Conservation (phyloP, 2,888 invertebrate genomes). For the Netelia fuscicornis region DNA sequence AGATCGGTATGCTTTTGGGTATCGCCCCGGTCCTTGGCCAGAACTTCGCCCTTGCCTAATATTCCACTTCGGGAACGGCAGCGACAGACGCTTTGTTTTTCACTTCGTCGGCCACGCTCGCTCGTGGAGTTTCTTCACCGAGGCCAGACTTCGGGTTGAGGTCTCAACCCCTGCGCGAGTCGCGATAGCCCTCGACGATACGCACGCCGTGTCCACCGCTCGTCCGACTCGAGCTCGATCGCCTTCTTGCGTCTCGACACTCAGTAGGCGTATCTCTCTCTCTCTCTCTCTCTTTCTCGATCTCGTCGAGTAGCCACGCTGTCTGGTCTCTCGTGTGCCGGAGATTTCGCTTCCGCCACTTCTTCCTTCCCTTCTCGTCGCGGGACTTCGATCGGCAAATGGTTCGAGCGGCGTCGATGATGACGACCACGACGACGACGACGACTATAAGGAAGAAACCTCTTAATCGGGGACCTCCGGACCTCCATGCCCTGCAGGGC, state of each 20-base stretch:
- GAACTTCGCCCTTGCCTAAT: conserved; percentile 15
- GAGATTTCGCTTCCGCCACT: conserved; percentile 54
- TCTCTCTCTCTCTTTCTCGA: conserved; percentile 5
- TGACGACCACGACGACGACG: conserved; percentile 72
- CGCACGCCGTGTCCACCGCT: conserved; percentile 64
- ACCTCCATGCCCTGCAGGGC: conserved; percentile 75
- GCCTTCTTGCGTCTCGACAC: not conserved
- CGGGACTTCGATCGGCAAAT: conserved; percentile 25
- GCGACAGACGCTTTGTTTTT: no score
- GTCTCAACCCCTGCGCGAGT: conserved; percentile 75
- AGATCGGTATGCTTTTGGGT: conserved; percentile 71
- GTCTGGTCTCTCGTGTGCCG: conserved; percentile 73
- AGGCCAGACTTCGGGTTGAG: conserved; percentile 72
- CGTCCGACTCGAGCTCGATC: conserved; percentile 46
- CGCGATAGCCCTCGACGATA: conserved; percentile 74
- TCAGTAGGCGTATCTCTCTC: conserved; percentile 10
- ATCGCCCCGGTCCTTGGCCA: conserved; percentile 7
- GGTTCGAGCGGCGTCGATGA: conserved; percentile 51
- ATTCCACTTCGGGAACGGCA: not conserved
- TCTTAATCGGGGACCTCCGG: conserved; percentile 81
- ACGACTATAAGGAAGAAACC: conserved; percentile 78
- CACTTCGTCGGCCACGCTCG: not conserved
- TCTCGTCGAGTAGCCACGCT: conserved; percentile 76
- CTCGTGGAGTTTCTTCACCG: conserved; percentile 54
- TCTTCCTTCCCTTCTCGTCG: conserved; percentile 34